Evolutionary conservation across 2,113 vertebrate species (phyloP).

Genomic region (Scopus umbretta): DNA sequence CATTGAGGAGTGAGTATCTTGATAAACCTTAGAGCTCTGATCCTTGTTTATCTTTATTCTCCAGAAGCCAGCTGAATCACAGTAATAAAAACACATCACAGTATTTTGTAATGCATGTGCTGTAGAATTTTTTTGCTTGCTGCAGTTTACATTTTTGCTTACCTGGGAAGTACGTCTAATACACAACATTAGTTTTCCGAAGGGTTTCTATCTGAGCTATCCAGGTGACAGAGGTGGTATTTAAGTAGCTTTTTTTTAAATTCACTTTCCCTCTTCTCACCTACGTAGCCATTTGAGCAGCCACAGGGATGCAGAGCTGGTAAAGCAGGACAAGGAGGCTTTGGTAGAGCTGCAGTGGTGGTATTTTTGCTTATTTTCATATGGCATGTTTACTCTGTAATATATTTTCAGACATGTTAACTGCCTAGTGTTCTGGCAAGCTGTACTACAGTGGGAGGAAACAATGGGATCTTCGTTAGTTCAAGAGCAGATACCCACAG

Average conservation of each 20-base stretch:
- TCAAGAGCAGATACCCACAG: background rate
- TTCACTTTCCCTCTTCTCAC: background rate
- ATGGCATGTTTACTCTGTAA: background rate
- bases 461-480: background rate
- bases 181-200: background rate
- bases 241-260: background rate
- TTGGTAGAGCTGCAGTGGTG: background rate
- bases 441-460: background rate
- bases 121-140: background rate
- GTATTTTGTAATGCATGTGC: fast-evolving
- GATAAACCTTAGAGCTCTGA: background rate
- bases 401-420: background rate
- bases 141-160: background rate
- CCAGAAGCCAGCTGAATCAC: background rate
- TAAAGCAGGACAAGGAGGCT: background rate
- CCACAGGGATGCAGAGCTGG: background rate
- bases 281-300: fast-evolving
- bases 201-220: background rate
- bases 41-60: background rate
- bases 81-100: background rate
- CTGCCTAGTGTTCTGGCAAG: background rate
- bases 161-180: background rate
- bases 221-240: background rate
- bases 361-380: background rate
- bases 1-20: background rate